Evolutionary conservation across 1,140 invertebrate genomes (phyloP), one percentile per base, ranked within the genome.

Genomic region (Bombus waltoni): DNA sequence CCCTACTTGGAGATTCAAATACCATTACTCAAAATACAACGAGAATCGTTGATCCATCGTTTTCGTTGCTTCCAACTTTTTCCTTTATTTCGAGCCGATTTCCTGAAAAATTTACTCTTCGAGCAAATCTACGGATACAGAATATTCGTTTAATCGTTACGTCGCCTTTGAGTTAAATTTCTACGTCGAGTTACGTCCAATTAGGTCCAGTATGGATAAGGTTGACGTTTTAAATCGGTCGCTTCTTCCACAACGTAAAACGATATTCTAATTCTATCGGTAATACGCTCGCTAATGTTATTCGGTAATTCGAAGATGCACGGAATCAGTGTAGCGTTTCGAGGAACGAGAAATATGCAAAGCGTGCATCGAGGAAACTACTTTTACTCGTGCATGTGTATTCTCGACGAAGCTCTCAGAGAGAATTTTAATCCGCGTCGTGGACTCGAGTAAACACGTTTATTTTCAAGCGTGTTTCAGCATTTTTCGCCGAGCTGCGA

Each of bases 331-430:
- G 47, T 15, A 22, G 40, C 38, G 53, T 59, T 32, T 22, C 44
- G 11, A 71, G 22, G 44, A 57, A 47, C 66, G 66, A 22, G 22
- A 42, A 40, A 66, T 44, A 74, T 44, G 53, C 70, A 47, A 38
- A 66, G 71, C 59, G 44, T 83, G 42, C 72, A 44, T 75, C 59
- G 53, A 65, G 59, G 57, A 75, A 73, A 75, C 72, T 83, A 83
- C 71, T 75, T 83, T 75, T 83, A 83, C 81, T 83, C 72, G 13
- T 75, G 81, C 72, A 28, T 28, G 72, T 53, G 57, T 32, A 75
- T 83, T 59, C 38, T 35, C 25, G 28, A 10, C 8, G 6, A 40
- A 38, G 40, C 42, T 66, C 57, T 32, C 42, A 3, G 32, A 13
- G 72, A 25, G 72, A 66, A 83, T 83, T 62, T 75, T 40, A 83